Base-by-base conservation (phyloP, 2,888 invertebrate species). In the Clostera curtula region DNA sequence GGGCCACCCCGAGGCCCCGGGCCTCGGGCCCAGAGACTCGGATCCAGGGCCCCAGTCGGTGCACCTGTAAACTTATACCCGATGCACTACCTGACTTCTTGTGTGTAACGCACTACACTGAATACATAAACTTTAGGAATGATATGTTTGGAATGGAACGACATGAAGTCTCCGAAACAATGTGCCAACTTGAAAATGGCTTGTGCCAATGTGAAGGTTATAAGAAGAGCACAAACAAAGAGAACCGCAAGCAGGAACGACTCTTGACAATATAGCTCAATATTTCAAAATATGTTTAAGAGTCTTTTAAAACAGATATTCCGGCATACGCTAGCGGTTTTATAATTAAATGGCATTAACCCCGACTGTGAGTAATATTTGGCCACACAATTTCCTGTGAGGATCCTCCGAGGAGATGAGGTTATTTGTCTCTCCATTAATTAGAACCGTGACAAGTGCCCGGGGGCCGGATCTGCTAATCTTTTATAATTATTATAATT, bases 401-500 rank as follows among this genome's bases (percentile, higher is more conserved):
- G n/a, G 27, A 31, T 29, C 25, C 25, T 26, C 27, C 31, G 27
- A 14, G 27, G 20, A 20, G 20, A 25, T 28, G 25, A 29, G 18
- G 29, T 31, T 24, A 36, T 42, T 42, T 40, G 39, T 40, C 32
- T 36, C 27, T 31, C 31, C 31, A 31, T 31, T 42, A 43, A 43
- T 42, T 34, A 42, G 32, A 35, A 33, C 34, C 28, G 19, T 40
- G 32, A 44, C 37, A 36, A 40, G 43, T 43, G 31, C 22, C 20
- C 29, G 14, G 29, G 16, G 19, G 18, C 15, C 17, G 22, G 25
- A 5, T 25, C 29, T 24, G 16, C 12, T 31, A 28, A 43, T 43
- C 28, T 31, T 33, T 34, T 43, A 42, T 34, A 34, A 31, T 42
- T 36, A 40, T 40, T 29, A 29, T 35, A 40, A 43, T 40, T 27